A percentile compares a stretch with the other conserved stretches of the same genome.
These are phyloP conservation scores for Lycopodina hypogea DNA, from an alignment of 37 sponge, comb jelly and placozoan species.

Conservation along the genomic window DNA sequence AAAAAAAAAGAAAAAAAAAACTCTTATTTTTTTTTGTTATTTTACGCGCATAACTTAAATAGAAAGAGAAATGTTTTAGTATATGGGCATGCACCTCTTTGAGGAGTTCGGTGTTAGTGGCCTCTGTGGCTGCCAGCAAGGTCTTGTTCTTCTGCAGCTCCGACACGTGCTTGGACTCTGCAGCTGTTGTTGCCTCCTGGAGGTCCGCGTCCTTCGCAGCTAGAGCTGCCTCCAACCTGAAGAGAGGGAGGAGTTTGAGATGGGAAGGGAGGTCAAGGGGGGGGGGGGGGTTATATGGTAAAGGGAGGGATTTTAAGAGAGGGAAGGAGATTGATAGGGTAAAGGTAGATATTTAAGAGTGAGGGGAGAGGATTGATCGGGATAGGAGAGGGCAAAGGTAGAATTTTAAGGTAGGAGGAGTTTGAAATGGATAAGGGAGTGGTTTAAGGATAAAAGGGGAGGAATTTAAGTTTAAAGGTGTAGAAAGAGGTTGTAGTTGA, in stretches of 20 bases:
- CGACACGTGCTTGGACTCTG: conserved; percentile 51
- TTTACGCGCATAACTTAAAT: no score
- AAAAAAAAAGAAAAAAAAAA: no score
- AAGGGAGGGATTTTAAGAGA: not conserved
- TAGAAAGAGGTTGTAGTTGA: no score
- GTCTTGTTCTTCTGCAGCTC: conserved; percentile 61
- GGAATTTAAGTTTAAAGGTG: no score
- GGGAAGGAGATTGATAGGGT: not conserved
- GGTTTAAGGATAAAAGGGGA: no score
- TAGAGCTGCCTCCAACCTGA: conserved; percentile 53
- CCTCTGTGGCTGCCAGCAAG: conserved; percentile 33
- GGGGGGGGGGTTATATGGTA: not conserved
- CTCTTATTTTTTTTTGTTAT: no score
- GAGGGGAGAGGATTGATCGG: no score
- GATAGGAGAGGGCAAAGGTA: no score
- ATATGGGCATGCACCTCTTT: no score
- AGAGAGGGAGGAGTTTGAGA: not conserved
- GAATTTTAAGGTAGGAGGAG: no score
- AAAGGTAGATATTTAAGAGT: not conserved
- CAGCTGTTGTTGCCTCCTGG: conserved; percentile 36
- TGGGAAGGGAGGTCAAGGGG: not conserved
- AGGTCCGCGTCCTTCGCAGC: conserved; percentile 58
- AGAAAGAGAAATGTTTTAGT: no score
- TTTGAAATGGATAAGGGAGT: no score
- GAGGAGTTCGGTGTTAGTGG: conserved; percentile 68